Base-by-base conservation (phyloP, 2,113 vertebrate genomes). In the Coptodon bakossiorum region DNA sequence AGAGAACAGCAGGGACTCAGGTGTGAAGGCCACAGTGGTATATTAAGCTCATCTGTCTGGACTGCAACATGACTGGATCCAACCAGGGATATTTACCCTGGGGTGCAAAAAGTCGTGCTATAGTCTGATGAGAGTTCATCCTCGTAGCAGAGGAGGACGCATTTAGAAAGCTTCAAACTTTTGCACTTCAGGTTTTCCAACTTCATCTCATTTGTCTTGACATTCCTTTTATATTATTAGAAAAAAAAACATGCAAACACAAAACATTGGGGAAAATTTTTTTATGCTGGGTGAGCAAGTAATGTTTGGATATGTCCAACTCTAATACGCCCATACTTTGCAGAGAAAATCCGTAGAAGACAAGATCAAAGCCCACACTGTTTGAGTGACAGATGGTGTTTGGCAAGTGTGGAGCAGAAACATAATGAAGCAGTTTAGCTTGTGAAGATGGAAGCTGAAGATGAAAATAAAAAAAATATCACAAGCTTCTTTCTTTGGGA, bases 1-100 rank as follows among this genome's bases (percentile, higher is more conserved):
- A 50, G 71, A 88, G 71, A 59, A 73, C 53, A 27, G 71, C 83
- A 24, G 86, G 79, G 89, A 89, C 84, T 84, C 89, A 87, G 91
- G 91, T 86, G 89, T 81, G 82, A 87, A 52, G 19, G 78, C 24
- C 50, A 82, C 79, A 6, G 52, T 3, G n/a, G 31, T 27, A 11
- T 34, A 84, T 86, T 56, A 59, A 24, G 27, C 13, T 84, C 43
- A 66, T 83, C 50, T 7, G 63, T 86, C 66, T 84, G 80, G 14
- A 68, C 84, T 86, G 36, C 59, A 48, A 82, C 66, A 63, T 5
- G 0, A 12, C 27, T 54, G 4, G 59, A 56, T 85, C 59, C 19
- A 34, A 48, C 34, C 63, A 80, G 9, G 31, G 38, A 56, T 54
- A 81, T 78, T 31, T 31, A n/a, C 73, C 73, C 45, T 13, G 27